Evolutionary conservation across 2,888 invertebrate species (phyloP).

Genomic region (Coenonympha arcania): DNA sequence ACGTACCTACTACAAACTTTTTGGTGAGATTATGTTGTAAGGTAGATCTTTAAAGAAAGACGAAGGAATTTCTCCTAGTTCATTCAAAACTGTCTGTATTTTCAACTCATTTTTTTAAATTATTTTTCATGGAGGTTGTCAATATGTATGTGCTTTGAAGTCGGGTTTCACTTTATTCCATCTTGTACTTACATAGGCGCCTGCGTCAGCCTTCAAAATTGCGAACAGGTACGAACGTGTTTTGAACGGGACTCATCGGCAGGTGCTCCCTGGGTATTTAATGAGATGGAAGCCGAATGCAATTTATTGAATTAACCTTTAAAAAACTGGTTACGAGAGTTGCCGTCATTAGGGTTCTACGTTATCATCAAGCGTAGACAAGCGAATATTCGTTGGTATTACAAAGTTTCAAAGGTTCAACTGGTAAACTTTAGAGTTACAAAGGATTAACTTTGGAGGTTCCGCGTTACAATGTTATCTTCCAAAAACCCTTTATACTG

Average conservation of each 20-base stretch:
- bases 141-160: no score
- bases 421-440: neutral
- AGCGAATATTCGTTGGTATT: no score
- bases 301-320: constrained; percentile 9
- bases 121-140: no score
- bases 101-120: no score
- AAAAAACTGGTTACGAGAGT: constrained; percentile 1
- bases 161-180: no score
- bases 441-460: neutral
- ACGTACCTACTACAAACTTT: no score
- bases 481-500: neutral
- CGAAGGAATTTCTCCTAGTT: no score
- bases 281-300: constrained; percentile 24
- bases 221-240: constrained; percentile 10
- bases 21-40: no score
- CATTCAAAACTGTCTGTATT: no score
- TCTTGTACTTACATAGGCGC: constrained; percentile 6
- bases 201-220: constrained; percentile 7
- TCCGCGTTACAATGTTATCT: neutral
- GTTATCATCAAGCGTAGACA: neutral
- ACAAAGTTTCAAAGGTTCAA: neutral
- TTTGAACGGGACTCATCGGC: constrained; percentile 18
- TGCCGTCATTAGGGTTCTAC: neutral
- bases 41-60: no score
- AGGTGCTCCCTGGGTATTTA: constrained; percentile 24